Evolutionary conservation across 2,797 vertebrate genomes (phyloP).

Genomic region (Sebastolobus altivelis): DNA sequence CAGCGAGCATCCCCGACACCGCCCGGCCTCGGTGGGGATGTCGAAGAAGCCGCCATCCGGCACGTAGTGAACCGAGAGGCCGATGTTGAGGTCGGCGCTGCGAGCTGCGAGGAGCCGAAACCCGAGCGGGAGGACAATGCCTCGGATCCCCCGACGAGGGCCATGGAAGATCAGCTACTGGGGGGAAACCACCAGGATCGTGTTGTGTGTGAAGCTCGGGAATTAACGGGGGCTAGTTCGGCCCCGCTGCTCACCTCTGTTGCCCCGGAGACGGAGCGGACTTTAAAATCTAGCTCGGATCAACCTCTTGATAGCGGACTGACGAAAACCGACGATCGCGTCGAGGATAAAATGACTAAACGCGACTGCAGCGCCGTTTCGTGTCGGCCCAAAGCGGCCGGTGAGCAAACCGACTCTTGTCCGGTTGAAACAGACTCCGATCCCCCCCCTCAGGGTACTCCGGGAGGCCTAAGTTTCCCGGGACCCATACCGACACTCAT

Average conservation of each 20-base stretch:
- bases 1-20: conserved; percentile 28
- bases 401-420: conserved; percentile 22
- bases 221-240: conserved; percentile 13
- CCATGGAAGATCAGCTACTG: conserved; percentile 82
- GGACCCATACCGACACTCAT: conserved; percentile 91
- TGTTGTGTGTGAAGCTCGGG: conserved; percentile 21
- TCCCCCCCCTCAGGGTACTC: conserved; percentile 8
- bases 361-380: conserved; percentile 21
- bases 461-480: conserved; percentile 59
- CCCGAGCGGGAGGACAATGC: conserved; percentile 77
- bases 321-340: neutral
- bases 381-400: conserved; percentile 1
- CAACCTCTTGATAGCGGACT: conserved; percentile 1
- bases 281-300: conserved; percentile 32
- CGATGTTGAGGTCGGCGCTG: conserved; percentile 41
- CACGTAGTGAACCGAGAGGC: conserved; percentile 47
- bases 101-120: conserved; percentile 48
- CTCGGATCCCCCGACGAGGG: conserved; percentile 71
- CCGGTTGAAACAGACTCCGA: conserved; percentile 18
- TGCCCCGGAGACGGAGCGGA: conserved; percentile 54
- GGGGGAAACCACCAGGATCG: conserved; percentile 51
- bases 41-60: neutral
- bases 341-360: conserved; percentile 70
- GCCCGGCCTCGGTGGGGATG: conserved; percentile 33
- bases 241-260: conserved; percentile 20